phyloP scores from a whole-genome alignment of 2,113 vertebrate species.

The Muscicapa adusta region DNA sequence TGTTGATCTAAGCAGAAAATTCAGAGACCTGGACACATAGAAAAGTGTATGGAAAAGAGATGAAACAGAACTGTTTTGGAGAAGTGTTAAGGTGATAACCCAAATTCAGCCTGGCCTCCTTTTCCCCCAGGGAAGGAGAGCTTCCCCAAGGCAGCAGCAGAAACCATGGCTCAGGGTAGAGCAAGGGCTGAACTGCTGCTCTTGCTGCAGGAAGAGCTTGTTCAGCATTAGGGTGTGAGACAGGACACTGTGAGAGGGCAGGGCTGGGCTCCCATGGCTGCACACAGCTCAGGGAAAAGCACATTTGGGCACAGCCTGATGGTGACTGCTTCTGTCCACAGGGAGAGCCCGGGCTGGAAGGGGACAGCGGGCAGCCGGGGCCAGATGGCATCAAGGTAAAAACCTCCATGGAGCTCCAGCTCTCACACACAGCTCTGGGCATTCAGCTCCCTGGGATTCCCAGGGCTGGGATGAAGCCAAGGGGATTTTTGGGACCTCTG shows the following conservation, averaged over 20 bases:
- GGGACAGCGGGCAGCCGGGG: conserved; percentile 81
- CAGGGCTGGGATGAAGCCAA: not conserved
- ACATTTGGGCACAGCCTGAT: not conserved
- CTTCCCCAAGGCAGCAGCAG: not conserved
- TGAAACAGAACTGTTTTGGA: not conserved
- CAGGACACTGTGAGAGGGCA: not conserved
- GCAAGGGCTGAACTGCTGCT: not conserved
- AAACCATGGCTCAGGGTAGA: not conserved
- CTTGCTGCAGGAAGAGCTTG: not conserved
- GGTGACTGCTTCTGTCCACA: conserved; percentile 46
- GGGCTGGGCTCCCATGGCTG: not conserved
- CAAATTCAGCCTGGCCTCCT: not conserved
- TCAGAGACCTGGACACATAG: not conserved
- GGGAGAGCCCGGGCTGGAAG: conserved; percentile 90
- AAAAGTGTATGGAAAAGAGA: not conserved
- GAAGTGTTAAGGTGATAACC: not conserved
- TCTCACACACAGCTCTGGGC: not conserved
- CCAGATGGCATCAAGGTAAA: conserved; percentile 85
- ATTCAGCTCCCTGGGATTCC: not conserved
- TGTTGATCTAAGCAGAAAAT: not conserved
- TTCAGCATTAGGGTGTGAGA: not conserved
- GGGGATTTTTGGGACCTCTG: not conserved
- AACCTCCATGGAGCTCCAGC: not conserved
- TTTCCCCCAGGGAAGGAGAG: not conserved
- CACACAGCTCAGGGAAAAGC: not conserved